These are phyloP conservation scores for Isurus oxyrinchus DNA, from an alignment of 2,113 vertebrate species.

Conservation along the genomic window DNA sequence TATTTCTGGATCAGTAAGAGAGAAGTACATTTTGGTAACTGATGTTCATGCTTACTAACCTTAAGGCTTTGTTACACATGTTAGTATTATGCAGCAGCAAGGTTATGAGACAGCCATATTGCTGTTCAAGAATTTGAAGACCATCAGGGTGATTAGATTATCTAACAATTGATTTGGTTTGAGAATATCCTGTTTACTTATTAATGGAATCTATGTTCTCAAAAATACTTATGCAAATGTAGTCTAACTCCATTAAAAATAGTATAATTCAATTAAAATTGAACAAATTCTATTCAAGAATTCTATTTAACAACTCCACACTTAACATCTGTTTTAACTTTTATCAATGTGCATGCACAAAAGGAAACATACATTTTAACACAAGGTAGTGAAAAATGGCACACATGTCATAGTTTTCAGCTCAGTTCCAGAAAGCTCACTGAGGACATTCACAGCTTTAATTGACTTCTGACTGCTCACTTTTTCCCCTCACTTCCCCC, in stretches of 20 bases:
- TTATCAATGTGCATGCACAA: not conserved
- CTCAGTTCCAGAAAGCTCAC: slow-evolving; percentile 34
- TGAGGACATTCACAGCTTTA: slow-evolving; percentile 24
- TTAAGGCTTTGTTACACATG: not conserved
- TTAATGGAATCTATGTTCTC: too few relatives aligned
- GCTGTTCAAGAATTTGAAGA: not conserved
- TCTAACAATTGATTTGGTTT: not conserved
- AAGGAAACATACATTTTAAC: not conserved
- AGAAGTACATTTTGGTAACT: not conserved
- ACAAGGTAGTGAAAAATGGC: slow-evolving; percentile 35
- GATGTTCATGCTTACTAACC: slow-evolving; percentile 5
- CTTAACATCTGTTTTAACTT: not conserved
- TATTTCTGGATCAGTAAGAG: not conserved
- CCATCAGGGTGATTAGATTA: not conserved
- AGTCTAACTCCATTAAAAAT: not conserved
- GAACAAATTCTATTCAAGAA: not conserved
- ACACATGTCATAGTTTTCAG: slow-evolving; percentile 32
- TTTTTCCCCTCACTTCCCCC: slow-evolving; percentile 16
- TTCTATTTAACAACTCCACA: not conserved
- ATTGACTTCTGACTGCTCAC: slow-evolving; percentile 31
- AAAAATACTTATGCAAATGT: not conserved
- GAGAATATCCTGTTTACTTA: not conserved
- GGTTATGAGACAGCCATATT: not conserved
- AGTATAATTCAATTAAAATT: not conserved
- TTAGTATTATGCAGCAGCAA: not conserved